These are phyloP conservation scores for Alosa sapidissima DNA, from an alignment of 2,797 vertebrate species.

Conservation along the genomic window DNA sequence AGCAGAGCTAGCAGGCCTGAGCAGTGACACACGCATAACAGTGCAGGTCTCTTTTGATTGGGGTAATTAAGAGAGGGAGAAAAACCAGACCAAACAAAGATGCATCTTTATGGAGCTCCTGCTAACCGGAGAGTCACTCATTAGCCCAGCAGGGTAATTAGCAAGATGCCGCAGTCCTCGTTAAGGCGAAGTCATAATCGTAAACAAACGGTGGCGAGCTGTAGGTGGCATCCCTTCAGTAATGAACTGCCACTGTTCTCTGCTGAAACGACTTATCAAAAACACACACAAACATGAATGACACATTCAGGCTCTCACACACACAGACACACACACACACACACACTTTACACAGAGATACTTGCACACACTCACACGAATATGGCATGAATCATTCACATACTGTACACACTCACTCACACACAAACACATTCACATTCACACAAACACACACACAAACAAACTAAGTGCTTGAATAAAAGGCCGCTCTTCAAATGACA, in stretches of 20 bases:
- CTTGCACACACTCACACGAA: too few species aligned
- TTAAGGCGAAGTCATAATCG: slow-evolving; percentile 73
- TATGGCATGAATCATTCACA: slow-evolving; percentile 33
- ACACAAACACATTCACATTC: slow-evolving; percentile 29
- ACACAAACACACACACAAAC: slow-evolving; percentile 30
- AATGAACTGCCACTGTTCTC: slow-evolving; percentile 73
- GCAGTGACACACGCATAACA: slow-evolving; percentile 36
- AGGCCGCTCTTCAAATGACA: background rate
- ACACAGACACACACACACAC: background rate
- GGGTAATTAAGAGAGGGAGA: slow-evolving; percentile 70
- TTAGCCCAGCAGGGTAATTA: slow-evolving; percentile 82
- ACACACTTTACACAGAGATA: too few species aligned
- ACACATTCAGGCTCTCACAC: background rate
- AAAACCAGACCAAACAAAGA: slow-evolving; percentile 69
- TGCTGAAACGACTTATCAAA: slow-evolving; percentile 54
- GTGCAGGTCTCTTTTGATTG: slow-evolving; percentile 64
- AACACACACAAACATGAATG: slow-evolving; percentile 35
- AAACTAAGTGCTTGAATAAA: background rate
- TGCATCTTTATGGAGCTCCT: slow-evolving; percentile 70
- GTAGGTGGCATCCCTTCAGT: slow-evolving; percentile 65
- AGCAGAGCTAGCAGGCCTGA: slow-evolving; percentile 44
- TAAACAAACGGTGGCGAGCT: slow-evolving; percentile 79
- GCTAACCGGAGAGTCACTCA: slow-evolving; percentile 75
- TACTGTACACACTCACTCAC: slow-evolving; percentile 35
- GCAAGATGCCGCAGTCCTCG: slow-evolving; percentile 79